Evolutionary conservation across 2,888 invertebrate genomes (phyloP).

Genomic region (Agrotis ipsilon): DNA sequence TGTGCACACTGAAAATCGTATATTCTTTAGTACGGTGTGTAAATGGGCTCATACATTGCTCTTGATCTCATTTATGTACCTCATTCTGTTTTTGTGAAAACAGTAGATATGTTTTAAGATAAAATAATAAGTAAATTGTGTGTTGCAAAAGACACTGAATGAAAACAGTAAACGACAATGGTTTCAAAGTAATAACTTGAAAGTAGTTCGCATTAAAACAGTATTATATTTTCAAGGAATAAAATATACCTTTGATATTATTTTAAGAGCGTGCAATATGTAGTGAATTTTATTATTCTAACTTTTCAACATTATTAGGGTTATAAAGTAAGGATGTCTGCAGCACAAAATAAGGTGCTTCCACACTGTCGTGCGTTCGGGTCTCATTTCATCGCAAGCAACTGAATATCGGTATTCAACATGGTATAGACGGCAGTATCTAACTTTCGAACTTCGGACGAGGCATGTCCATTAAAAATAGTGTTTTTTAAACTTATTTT

Average conservation of each 20-base stretch:
- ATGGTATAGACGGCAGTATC: too few relatives aligned
- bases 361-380: too few relatives aligned
- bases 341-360: background rate
- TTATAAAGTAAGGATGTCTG: background rate
- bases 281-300: constrained; percentile 5
- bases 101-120: background rate
- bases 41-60: background rate
- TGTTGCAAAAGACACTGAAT: background rate
- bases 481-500: too few relatives aligned
- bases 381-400: too few relatives aligned
- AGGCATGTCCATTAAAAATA: too few relatives aligned
- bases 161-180: background rate
- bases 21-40: background rate
- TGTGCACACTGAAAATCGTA: background rate
- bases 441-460: too few relatives aligned
- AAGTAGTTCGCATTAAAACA: background rate
- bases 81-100: background rate
- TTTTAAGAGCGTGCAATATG: constrained; percentile 3
- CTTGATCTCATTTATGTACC: background rate
- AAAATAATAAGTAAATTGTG: background rate
- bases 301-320: background rate
- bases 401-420: too few relatives aligned
- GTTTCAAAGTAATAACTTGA: background rate
- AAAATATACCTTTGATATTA: background rate
- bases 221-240: constrained; percentile 3